These are phyloP conservation scores for Balearica regulorum DNA, from an alignment of 2,797 vertebrate species.

Conservation along the genomic window DNA sequence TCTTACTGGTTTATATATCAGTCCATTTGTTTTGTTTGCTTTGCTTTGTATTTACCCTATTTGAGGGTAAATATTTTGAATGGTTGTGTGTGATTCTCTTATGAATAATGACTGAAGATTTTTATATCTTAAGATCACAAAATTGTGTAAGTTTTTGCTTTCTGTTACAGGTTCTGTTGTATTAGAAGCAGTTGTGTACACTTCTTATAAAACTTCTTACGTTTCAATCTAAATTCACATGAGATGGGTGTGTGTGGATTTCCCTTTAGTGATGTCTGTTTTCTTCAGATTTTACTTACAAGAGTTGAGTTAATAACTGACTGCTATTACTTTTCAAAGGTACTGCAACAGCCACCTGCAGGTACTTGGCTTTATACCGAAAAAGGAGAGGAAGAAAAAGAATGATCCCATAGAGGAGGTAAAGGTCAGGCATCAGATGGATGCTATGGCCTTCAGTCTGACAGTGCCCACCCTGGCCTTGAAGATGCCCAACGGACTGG, in stretches of 20 bases:
- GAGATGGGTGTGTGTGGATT: neutral
- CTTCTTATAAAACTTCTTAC: neutral
- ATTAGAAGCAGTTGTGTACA: neutral
- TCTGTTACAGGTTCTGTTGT: neutral
- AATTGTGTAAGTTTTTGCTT: neutral
- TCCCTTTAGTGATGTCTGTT: neutral
- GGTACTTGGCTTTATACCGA: conserved; percentile 98
- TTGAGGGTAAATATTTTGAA: neutral
- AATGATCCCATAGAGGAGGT: conserved; percentile 93
- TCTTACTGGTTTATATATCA: neutral
- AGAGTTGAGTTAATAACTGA: neutral
- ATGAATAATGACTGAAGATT: neutral
- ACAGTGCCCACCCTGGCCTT: conserved; percentile 92
- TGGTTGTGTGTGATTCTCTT: neutral
- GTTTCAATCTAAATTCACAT: neutral
- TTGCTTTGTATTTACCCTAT: neutral
- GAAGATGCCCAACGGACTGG: conserved; percentile 93
- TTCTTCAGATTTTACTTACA: neutral
- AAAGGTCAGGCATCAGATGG: conserved; percentile 89
- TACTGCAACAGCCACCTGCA: conserved; percentile 99
- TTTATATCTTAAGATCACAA: neutral
- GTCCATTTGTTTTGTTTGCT: neutral
- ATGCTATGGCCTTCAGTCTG: conserved; percentile 96
- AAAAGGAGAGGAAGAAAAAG: conserved; percentile 99
- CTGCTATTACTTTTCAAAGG: conserved; percentile 75